A percentile compares a stretch with the other conserved stretches of the same genome.
These are phyloP conservation scores for Gallinago nigripennis DNA, from an alignment of 2,797 vertebrate species.

Conservation along the genomic window DNA sequence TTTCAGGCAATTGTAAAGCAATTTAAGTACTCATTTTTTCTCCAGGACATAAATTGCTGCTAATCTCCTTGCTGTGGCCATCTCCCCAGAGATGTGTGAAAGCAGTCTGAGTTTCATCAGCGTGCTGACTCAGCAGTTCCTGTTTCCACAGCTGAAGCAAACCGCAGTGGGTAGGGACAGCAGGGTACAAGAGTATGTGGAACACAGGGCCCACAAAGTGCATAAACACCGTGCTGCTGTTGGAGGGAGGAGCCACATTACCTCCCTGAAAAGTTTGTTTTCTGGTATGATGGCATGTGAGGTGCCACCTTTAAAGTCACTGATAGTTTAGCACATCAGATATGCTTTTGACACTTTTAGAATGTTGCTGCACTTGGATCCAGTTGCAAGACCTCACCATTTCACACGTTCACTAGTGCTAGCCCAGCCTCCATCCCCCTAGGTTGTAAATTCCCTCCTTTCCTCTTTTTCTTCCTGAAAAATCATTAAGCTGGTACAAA, in stretches of 20 bases:
- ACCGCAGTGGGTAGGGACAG: not conserved
- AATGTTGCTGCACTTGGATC: not conserved
- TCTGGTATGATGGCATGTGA: not conserved
- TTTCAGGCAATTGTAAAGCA: not conserved
- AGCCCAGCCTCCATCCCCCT: not conserved
- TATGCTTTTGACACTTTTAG: not conserved
- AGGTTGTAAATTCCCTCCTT: not conserved
- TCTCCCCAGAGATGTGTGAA: conserved; percentile 6
- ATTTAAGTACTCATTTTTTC: not conserved
- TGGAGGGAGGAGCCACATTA: not conserved
- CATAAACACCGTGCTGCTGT: not conserved
- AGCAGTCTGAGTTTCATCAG: conserved; percentile 1
- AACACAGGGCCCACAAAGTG: not conserved
- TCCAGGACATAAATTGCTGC: not conserved
- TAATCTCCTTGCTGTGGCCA: not conserved
- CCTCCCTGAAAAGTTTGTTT: not conserved
- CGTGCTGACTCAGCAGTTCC: conserved; percentile 41
- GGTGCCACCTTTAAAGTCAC: not conserved
- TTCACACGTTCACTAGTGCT: not conserved
- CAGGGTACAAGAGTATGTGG: not conserved
- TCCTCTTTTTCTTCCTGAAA: not conserved
- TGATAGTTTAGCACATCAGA: not conserved
- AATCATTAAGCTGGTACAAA: not conserved
- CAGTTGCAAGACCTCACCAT: not conserved
- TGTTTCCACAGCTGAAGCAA: conserved; percentile 62